Evolutionary conservation across 2,888 invertebrate genomes (phyloP).

Genomic region (Nemoura dubitans): DNA sequence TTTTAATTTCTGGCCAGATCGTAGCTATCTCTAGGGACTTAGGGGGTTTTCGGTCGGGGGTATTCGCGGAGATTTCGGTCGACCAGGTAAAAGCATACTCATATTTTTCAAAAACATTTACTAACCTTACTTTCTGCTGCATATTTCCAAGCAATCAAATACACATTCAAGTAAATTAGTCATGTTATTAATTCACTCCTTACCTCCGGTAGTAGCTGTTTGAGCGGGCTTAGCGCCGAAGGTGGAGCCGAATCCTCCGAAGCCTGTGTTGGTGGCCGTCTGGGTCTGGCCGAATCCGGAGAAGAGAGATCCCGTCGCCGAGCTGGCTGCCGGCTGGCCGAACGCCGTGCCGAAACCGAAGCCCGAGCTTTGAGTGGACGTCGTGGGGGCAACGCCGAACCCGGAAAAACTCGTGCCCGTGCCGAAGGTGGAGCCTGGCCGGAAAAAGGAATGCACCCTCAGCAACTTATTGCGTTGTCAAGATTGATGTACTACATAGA

Average conservation of each 20-base stretch:
- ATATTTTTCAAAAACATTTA: no score
- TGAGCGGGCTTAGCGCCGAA: constrained; percentile 53
- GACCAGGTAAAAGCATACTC: no score
- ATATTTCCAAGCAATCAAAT: no score
- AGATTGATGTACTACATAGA: no score
- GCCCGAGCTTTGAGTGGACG: constrained; percentile 42
- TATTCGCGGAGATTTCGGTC: no score
- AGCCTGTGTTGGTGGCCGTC: constrained; percentile 44
- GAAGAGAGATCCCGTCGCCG: constrained; percentile 41
- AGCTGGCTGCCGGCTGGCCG: constrained; percentile 29
- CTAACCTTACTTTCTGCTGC: no score
- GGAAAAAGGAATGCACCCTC: neutral
- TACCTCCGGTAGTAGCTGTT: constrained; percentile 56
- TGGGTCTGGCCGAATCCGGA: constrained; percentile 52
- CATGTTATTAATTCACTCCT: neutral
- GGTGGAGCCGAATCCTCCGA: constrained; percentile 37
- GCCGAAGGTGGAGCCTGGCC: constrained; percentile 37
- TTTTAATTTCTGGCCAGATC: no score
- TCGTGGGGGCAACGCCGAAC: constrained; percentile 56
- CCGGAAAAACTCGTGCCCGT: constrained; percentile 49
- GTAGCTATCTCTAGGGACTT: no score
- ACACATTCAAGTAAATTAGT: no score
- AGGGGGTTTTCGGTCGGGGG: no score
- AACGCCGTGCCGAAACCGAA: constrained; percentile 45
- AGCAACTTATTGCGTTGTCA: neutral